Base-by-base conservation (phyloP, 1,140 invertebrate genomes). In the Hydropsyche tenuis region DNA sequence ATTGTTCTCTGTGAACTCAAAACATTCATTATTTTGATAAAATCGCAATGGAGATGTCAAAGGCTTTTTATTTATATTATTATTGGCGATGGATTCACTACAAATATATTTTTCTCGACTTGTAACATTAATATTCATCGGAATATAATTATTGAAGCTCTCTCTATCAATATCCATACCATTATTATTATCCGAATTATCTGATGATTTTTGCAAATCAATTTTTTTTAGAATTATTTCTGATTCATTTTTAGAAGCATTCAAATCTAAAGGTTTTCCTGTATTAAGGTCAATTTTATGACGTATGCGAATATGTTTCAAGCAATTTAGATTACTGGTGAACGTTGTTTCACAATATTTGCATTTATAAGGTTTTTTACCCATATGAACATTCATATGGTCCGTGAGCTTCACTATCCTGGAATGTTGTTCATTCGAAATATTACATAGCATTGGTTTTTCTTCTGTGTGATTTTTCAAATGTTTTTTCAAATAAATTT, bases 241-340 rank as follows among this genome's bases (percentile, higher is more conserved):
- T 75, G 81, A 87, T 18, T 83, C 82, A 18, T 86, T 80, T 37
- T 37, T 37, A 37, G 3, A 4, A 37, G 30, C 30, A 4, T 37
- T 37, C 25, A 43, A 27, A 42, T 66, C 16, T 23, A 86, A 77
- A 74, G 81, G 79, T 75, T 83, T 80, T 27, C 84, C 85, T 11
- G 85, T 86, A 77, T 85, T 86, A 73, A 86, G 85, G 78, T 86
- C 85, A 9, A 85, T 83, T 76, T 87, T 87, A 72, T 88, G 87
- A 16, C 84, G 81, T 69, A 85, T 81, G 37, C 85, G 79, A 0
- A 83, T 86, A 76, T 88, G 87, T 79, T 88, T 88, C 6, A 87
- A 78, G 83, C 86, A 87, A 79, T 88, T 88, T 0, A 86, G 84
- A 79, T 86, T 86, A 73, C 87, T 85, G 5, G 86, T 87, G 77